Percentiles rank a stretch among this genome's conserved stretches.
These are phyloP conservation scores for Gobionotothen gibberifrons DNA, from an alignment of 2,797 vertebrate genomes.

Conservation along the genomic window DNA sequence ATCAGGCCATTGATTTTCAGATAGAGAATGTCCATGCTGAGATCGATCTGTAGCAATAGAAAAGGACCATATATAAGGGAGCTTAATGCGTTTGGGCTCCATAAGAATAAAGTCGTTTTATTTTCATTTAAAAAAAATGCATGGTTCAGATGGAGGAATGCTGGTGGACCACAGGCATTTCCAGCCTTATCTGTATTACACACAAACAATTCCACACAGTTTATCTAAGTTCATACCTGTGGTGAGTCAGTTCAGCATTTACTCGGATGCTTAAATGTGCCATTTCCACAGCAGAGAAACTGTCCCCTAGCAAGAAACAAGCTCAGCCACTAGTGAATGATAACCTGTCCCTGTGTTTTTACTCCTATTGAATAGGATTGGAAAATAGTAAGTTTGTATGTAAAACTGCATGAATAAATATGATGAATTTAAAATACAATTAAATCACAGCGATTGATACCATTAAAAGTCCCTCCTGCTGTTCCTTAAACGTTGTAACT, in stretches of 20 bases:
- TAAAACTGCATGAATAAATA: conserved; percentile 25
- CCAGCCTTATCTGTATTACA: neutral
- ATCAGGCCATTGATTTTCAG: conserved; percentile 78
- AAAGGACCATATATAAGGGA: conserved; percentile 52
- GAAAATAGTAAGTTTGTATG: conserved; percentile 7
- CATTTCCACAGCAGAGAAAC: conserved; percentile 40
- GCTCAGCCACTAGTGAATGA: conserved; percentile 66
- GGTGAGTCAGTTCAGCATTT: conserved; percentile 44
- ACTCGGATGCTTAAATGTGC: conserved; percentile 58
- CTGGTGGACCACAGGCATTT: conserved; percentile 13
- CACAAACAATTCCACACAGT: conserved; percentile 13
- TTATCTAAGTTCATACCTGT: conserved; percentile 43
- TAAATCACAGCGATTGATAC: conserved; percentile 4
- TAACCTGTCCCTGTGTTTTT: conserved; percentile 57
- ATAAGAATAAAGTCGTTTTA: conserved; percentile 24
- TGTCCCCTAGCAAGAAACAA: conserved; percentile 50
- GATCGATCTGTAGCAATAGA: conserved; percentile 72
- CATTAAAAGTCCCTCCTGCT: neutral
- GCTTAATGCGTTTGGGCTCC: conserved; percentile 35
- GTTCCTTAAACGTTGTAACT: neutral
- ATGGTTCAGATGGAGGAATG: conserved; percentile 5
- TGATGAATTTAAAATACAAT: conserved; percentile 10
- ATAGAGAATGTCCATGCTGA: conserved; percentile 50
- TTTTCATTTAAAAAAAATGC: conserved; percentile 2
- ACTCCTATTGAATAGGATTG: conserved; percentile 16